phyloP scores from a whole-genome alignment of 2,797 vertebrate genomes.

The Mus caroli region DNA sequence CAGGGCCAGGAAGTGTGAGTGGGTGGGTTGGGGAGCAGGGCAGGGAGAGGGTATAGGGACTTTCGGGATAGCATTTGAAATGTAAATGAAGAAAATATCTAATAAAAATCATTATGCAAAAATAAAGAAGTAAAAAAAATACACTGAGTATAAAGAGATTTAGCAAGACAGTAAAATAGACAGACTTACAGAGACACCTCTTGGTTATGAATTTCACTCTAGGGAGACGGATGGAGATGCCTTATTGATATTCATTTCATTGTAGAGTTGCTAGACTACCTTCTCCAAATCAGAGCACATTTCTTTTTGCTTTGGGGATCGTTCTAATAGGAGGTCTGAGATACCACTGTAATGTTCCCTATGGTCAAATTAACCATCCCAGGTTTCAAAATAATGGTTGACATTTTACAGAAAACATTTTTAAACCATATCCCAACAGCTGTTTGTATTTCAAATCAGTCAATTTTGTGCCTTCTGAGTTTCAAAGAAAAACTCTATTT shows the following conservation, averaged over 20 bases:
- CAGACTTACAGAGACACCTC: background rate
- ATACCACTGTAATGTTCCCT: background rate
- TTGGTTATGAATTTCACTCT: background rate
- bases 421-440: background rate
- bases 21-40: too few relatives aligned
- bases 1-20: too few relatives aligned
- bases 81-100: too few relatives aligned
- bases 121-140: too few relatives aligned
- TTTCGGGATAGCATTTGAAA: too few relatives aligned
- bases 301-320: background rate
- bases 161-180: background rate
- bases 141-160: background rate
- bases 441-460: slow-evolving; percentile 31
- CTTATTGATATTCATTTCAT: background rate
- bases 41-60: too few relatives aligned
- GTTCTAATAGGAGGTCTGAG: background rate
- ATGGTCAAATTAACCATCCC: background rate
- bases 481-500: slow-evolving; percentile 33
- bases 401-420: slow-evolving; percentile 19
- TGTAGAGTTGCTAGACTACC: background rate
- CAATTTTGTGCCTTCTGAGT: slow-evolving; percentile 13
- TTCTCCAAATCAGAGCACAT: background rate
- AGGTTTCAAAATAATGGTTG: slow-evolving; percentile 1
- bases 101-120: too few relatives aligned
- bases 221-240: too few relatives aligned